Base-by-base conservation (phyloP, 2,888 invertebrate genomes). In the Chrysopilus asiliformis region DNA sequence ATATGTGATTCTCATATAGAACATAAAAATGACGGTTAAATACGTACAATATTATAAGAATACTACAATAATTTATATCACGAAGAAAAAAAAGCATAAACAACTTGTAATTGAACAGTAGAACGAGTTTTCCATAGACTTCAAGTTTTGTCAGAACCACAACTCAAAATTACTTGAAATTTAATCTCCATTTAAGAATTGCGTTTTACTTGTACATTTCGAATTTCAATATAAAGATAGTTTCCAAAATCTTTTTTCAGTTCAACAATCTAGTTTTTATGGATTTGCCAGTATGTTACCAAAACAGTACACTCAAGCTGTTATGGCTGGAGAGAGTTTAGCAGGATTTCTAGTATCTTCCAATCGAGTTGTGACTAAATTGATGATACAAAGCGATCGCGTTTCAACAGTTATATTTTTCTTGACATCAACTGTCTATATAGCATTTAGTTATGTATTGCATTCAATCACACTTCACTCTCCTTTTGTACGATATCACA, bases 231-330 rank as follows among this genome's bases (percentile, higher is more conserved):
- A n/a, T n/a, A n/a, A n/a, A n/a, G n/a, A n/a, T n/a, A n/a, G n/a
- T n/a, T n/a, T n/a, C n/a, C n/a, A 22, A 22, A 22, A 22, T 13
- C 9, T 48, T 46, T n/a, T n/a, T n/a, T 3, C 36, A 70, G 81
- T 91, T 39, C 91, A 91, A 60, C 91, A 91, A 58, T 89, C 89
- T 1, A 90, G 90, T 53, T 91, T 90, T 63, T 91, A 91, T 57
- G 91, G 91, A 3, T 90, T 87, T 57, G 86, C 90, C 2, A 87
- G 89, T 41, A 90, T 90, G 76, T 66, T 91, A 43, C 91, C 91
- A 15, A 63, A 64, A 32, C 78, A 82, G 44, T 91, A 90, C 53
- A 91, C 90, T 0, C 90, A 91, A 60, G 90, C 91, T 20, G 87
- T 91, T 2, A 91, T 91, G 91, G 83, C 84, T 4, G 91, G 91